A percentile compares a stretch with the other conserved stretches of the same genome.
phyloP scores from a whole-genome alignment of 2,113 vertebrate species.

The Xenopus tropicalis region DNA sequence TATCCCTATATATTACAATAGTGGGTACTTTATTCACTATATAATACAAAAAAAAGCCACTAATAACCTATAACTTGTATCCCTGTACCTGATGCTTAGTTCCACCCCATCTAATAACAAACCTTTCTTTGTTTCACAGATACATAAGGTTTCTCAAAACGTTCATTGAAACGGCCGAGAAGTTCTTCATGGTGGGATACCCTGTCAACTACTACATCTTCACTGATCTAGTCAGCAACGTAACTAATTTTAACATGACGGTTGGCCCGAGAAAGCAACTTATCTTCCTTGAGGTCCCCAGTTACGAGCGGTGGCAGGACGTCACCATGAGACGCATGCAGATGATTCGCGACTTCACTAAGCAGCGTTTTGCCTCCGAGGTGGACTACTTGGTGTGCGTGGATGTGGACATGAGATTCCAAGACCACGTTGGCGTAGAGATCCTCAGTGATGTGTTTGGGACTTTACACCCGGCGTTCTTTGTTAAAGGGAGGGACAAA shows the following conservation, averaged over 20 bases:
- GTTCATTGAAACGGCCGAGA: slow-evolving; percentile 61
- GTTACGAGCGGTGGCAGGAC: slow-evolving; percentile 53
- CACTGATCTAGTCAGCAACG: slow-evolving; percentile 52
- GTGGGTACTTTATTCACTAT: too few relatives aligned
- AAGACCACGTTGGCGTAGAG: slow-evolving; percentile 54
- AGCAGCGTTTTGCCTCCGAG: slow-evolving; percentile 10
- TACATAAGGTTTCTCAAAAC: slow-evolving; percentile 52
- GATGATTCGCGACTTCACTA: slow-evolving; percentile 47
- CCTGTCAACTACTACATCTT: slow-evolving; percentile 62
- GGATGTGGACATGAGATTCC: slow-evolving; percentile 60
- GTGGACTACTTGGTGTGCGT: slow-evolving; percentile 55
- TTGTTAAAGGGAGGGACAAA: accelerated
- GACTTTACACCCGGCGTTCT: slow-evolving; percentile 55
- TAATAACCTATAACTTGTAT: too few relatives aligned
- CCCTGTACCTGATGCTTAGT: too few relatives aligned
- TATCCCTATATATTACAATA: too few relatives aligned
- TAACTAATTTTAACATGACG: slow-evolving; percentile 47
- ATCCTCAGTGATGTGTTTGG: slow-evolving; percentile 49
- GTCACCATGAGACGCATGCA: slow-evolving; percentile 59
- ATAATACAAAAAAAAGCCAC: too few relatives aligned
- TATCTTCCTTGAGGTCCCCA: slow-evolving; percentile 19
- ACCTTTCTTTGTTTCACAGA: slow-evolving; percentile 7
- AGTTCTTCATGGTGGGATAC: slow-evolving; percentile 61
- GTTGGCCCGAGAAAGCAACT: slow-evolving; percentile 43
- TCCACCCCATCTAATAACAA: too few relatives aligned